Base-by-base conservation (phyloP, 2,797 vertebrate species). In the Phoeniculus purpureus region DNA sequence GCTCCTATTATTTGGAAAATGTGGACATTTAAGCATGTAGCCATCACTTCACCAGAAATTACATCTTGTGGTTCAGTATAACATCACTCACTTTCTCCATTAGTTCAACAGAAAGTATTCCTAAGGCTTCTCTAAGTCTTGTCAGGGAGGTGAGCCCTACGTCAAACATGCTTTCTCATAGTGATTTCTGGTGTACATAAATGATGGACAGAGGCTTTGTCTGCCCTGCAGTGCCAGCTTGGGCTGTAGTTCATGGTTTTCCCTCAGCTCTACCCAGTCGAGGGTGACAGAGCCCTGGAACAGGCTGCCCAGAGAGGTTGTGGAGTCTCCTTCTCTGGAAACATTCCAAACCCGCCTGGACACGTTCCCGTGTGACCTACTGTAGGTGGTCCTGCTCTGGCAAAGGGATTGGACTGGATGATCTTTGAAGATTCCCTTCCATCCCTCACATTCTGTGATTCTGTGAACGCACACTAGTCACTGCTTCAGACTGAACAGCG, bases 31-130 rank as follows among this genome's bases (percentile, higher is more conserved):
- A 68, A 65, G 29, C 65, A 32, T 1, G 4, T 47, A 76, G 14
- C 58, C 15, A 3, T 51, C 74, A 20, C 67, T 91, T 89, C 74
- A 62, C 50, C 45, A 79, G 45, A 64, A 61, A 22, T 80, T 29
- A 62, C 83, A 32, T 75, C 77, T 92, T 94, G 73, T 92, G 61
- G 52, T 91, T 89, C 55, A 84, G 66, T 75, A 60, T 66, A 92
- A 31, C 7, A 37, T 18, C 32, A 34, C 52, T 89, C 64, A 45
- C 2, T 2, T 68, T 51, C 59, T 93, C 62, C 50, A 47, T 85
- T 87, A 90, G 48, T 34, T 90, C 65, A 56, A 26, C 10, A 31
- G 54, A 55, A 84, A 34, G 61, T 88, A 15, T 86, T 91, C 94
- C 89, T 74, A 67, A 88, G 77, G 64, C 47, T 84, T 2, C 16